Evolutionary conservation across 2,797 vertebrate genomes (phyloP).

Genomic region (Masticophis lateralis): DNA sequence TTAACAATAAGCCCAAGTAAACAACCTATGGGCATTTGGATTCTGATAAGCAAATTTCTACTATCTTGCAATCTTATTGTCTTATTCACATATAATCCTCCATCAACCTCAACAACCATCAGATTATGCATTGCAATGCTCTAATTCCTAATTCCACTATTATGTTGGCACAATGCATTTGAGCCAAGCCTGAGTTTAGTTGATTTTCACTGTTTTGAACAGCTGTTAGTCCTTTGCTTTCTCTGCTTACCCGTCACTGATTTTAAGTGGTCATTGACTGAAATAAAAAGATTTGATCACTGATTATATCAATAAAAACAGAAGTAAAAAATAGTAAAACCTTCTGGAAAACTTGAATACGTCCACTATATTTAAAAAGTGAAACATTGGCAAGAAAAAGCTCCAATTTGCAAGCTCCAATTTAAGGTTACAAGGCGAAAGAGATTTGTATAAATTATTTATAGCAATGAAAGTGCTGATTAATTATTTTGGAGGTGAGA

Average conservation of each 20-base stretch:
- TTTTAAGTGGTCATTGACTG: background rate
- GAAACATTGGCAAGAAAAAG: background rate
- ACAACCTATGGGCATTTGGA: background rate
- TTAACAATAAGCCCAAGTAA: background rate
- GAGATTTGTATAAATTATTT: slow-evolving; percentile 16
- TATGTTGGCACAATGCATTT: background rate
- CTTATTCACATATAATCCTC: background rate
- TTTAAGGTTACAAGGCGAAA: slow-evolving; percentile 22
- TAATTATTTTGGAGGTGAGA: slow-evolving; percentile 7
- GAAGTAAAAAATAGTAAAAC: background rate
- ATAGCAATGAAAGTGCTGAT: background rate
- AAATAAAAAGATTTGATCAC: background rate
- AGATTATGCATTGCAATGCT: background rate
- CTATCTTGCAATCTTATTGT: background rate
- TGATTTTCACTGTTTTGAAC: background rate
- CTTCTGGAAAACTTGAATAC: background rate
- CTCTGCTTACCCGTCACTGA: background rate
- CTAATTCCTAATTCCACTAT: background rate
- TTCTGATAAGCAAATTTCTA: background rate
- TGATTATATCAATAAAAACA: background rate
- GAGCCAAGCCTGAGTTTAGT: background rate
- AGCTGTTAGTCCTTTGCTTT: background rate
- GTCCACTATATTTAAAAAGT: background rate
- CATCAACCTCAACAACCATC: background rate
- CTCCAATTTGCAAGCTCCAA: background rate